phyloP scores from a whole-genome alignment of 2,113 vertebrate species.

The Craseonycteris thonglongyai region DNA sequence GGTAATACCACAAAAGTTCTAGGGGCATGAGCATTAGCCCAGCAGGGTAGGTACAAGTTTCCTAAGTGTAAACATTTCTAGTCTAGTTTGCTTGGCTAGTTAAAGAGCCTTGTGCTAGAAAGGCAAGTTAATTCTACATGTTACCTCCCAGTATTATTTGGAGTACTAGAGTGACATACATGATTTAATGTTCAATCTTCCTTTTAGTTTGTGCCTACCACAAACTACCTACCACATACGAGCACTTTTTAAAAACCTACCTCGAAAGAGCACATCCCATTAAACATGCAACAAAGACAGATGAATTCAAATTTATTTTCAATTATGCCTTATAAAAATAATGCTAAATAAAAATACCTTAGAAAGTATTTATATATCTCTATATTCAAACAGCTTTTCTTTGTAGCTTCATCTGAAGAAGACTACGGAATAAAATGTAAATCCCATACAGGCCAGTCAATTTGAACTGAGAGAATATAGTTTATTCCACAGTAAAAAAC shows the following conservation, averaged over 20 bases:
- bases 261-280: background rate
- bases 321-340: constrained; percentile 1
- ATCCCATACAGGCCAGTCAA: background rate
- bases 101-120: background rate
- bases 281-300: background rate
- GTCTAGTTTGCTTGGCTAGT: background rate
- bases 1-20: background rate
- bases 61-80: background rate
- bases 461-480: background rate
- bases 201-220: background rate
- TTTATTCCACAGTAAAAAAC: background rate
- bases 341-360: constrained; percentile 11
- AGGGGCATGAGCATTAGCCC: background rate
- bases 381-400: background rate
- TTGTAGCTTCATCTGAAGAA: background rate
- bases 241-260: background rate
- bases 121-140: background rate
- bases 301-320: background rate
- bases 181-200: background rate
- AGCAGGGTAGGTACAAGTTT: background rate
- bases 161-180: background rate
- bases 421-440: background rate
- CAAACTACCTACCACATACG: background rate
- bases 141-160: background rate
- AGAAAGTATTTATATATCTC: background rate